Percentiles rank a stretch among this genome's conserved stretches.
Evolutionary conservation across 2,797 vertebrate genomes (phyloP).

Genomic region (Centroberyx gerrardi): DNA sequence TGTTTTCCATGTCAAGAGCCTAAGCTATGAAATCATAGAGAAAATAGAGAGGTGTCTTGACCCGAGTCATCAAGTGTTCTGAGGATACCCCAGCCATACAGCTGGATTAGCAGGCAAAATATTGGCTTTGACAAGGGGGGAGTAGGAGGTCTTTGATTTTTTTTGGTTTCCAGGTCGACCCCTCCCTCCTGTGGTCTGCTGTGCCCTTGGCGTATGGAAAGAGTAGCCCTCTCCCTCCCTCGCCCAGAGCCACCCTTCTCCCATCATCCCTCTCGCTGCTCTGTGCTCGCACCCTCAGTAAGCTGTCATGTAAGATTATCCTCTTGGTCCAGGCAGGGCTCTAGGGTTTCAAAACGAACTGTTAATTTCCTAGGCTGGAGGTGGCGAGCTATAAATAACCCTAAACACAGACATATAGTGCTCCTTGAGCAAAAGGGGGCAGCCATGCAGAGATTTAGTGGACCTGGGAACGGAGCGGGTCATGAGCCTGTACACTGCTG

Average conservation of each 20-base stretch:
- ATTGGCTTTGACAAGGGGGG: background rate
- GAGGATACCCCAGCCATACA: background rate
- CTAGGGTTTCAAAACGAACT: slow-evolving; percentile 86
- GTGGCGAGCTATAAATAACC: slow-evolving; percentile 82
- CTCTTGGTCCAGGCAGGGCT: slow-evolving; percentile 75
- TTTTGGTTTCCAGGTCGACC: slow-evolving; percentile 42
- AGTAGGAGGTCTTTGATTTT: slow-evolving; percentile 36
- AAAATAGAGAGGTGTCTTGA: background rate
- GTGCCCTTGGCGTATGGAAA: slow-evolving; percentile 48
- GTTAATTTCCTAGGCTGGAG: slow-evolving; percentile 84
- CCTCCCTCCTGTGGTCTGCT: slow-evolving; percentile 29
- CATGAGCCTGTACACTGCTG: background rate
- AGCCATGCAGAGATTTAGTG: slow-evolving; percentile 42
- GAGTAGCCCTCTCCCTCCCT: slow-evolving; percentile 36
- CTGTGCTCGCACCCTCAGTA: slow-evolving; percentile 70
- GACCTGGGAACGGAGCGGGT: slow-evolving; percentile 14
- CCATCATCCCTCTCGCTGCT: slow-evolving; percentile 60
- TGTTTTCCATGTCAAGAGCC: slow-evolving; percentile 17
- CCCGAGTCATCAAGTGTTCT: background rate
- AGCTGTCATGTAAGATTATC: slow-evolving; percentile 86
- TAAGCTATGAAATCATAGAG: background rate
- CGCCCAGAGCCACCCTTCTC: slow-evolving; percentile 34
- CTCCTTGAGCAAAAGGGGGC: slow-evolving; percentile 52
- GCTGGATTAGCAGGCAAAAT: background rate
- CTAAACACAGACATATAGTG: slow-evolving; percentile 60